Percentiles rank a stretch among this genome's conserved stretches.
Evolutionary conservation across 2,888 invertebrate genomes (phyloP).

Genomic region (Caenorhabditis sp.): DNA sequence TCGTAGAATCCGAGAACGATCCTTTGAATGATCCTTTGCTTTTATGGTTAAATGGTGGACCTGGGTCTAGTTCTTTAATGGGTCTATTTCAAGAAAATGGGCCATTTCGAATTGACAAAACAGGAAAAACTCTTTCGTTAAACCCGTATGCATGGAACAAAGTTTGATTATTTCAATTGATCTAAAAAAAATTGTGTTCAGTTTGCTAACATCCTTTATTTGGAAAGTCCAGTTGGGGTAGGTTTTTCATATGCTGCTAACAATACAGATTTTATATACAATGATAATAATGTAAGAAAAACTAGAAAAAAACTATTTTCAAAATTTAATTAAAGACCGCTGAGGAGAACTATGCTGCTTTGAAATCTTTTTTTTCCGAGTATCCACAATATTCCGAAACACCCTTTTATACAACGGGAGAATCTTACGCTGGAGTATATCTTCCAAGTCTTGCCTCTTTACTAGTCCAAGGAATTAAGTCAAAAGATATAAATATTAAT

Average conservation of each 20-base stretch:
- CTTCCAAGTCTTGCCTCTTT: slow-evolving; percentile 63
- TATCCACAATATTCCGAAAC: slow-evolving; percentile 61
- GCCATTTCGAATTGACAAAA: slow-evolving; percentile 81
- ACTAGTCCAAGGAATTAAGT: slow-evolving; percentile 64
- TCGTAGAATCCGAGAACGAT: slow-evolving; percentile 68
- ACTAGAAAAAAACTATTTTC: no score
- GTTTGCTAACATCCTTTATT: slow-evolving; percentile 85
- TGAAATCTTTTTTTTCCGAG: slow-evolving; percentile 83
- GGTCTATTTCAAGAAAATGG: slow-evolving; percentile 84
- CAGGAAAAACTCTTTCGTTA: slow-evolving; percentile 67
- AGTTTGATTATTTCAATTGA: slow-evolving; percentile 39
- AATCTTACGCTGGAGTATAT: slow-evolving; percentile 74
- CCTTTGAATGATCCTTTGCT: slow-evolving; percentile 69
- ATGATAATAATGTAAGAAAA: slow-evolving; percentile 71
- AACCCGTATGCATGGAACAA: slow-evolving; percentile 80
- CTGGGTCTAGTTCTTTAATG: slow-evolving; percentile 84
- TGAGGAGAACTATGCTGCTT: slow-evolving; percentile 84
- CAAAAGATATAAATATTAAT: slow-evolving; percentile 59
- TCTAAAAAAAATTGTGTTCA: slow-evolving; percentile 71
- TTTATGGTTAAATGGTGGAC: slow-evolving; percentile 82
- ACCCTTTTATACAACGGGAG: slow-evolving; percentile 72
- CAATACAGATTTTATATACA: slow-evolving; percentile 83
- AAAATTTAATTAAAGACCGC: slow-evolving; percentile 72
- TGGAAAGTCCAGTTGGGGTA: slow-evolving; percentile 86
- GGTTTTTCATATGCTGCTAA: slow-evolving; percentile 85